Evolutionary conservation across 2,888 invertebrate genomes (phyloP).

Genomic region (Anticlea derivata): DNA sequence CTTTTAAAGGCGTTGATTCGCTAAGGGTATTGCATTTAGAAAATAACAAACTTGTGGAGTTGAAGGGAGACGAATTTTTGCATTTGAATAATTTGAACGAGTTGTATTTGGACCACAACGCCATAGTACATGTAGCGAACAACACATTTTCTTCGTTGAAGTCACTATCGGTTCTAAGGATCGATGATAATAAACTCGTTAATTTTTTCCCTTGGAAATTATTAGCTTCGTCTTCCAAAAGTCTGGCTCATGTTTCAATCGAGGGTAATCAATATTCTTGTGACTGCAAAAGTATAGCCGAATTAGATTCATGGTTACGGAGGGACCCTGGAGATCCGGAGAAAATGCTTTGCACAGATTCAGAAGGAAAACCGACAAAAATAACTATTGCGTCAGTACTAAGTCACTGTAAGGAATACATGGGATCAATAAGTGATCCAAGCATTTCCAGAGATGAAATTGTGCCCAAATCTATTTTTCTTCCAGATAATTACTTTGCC

Average conservation of each 20-base stretch:
- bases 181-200: conserved; percentile 90
- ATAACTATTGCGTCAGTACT: conserved; percentile 81
- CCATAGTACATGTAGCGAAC: conserved; percentile 89
- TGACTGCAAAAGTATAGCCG: conserved; percentile 89
- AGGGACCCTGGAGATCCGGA: conserved; percentile 87
- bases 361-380: conserved; percentile 77
- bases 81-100: conserved; percentile 89
- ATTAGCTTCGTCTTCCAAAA: conserved; percentile 85
- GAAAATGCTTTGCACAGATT: conserved; percentile 87
- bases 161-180: conserved; percentile 87
- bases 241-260: conserved; percentile 87
- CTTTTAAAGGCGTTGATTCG: conserved; percentile 91
- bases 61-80: conserved; percentile 91
- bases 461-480: conserved; percentile 84
- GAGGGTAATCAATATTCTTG: conserved; percentile 93
- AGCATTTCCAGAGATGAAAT: conserved; percentile 77
- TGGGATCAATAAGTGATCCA: conserved; percentile 78
- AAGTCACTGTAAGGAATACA: conserved; percentile 85
- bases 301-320: conserved; percentile 87
- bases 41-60: conserved; percentile 88
- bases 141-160: conserved; percentile 90
- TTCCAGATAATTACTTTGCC: conserved; percentile 89
- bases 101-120: conserved; percentile 91
- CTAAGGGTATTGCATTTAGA: conserved; percentile 90
- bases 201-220: conserved; percentile 90